Evolutionary conservation across 1,140 invertebrate genomes (phyloP), one percentile per base, ranked within the genome.

Genomic region (Scaptodrosophila lebanonensis): DNA sequence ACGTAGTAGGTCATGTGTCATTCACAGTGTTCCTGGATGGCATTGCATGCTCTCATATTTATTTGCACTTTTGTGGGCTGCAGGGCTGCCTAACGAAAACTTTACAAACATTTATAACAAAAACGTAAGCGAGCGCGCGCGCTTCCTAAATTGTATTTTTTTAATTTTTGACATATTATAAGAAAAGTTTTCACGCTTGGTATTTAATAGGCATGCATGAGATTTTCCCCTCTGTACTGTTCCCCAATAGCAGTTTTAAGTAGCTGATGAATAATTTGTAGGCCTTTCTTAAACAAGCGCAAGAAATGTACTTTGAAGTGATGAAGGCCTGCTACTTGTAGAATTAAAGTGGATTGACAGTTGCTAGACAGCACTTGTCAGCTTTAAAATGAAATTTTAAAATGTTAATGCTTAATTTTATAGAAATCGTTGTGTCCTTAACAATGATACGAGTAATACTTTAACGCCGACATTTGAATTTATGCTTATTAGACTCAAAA

Each of bases 1-100:
- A 66, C 61, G 61, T 75, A 70, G 70, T 66, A 66, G 71, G 70
- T 75, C 71, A 75, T 75, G 71, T 76, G 70, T 75, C 71, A 75
- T 69, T 68, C 48, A 45, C 70, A 73, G 70, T 11, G 12, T 12
- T 12, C 11, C 25, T 33, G 36, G 22, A 42, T 65, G 40, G 43
- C 42, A 50, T 75, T 75, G 70, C 70, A 75, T 69, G 65, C 54
- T 63, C n/a, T 65, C 70, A 69, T 75, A 57, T 65, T 75, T 75
- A 60, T 75, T 73, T 73, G 64, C 69, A 73, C 69, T 73, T 25
- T 62, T 47, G 59, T 13, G 48, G 33, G 32, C 44, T 22, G 42
- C 11, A 47, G 47, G 42, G 8, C 22, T 25, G 3, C 3, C 22
- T 43, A 47, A 38, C 42, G 38, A 52, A 50, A 75, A 75, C 65